Evolutionary conservation across 2,888 invertebrate species (phyloP).

Genomic region (Acanthosepion pharaonis): DNA sequence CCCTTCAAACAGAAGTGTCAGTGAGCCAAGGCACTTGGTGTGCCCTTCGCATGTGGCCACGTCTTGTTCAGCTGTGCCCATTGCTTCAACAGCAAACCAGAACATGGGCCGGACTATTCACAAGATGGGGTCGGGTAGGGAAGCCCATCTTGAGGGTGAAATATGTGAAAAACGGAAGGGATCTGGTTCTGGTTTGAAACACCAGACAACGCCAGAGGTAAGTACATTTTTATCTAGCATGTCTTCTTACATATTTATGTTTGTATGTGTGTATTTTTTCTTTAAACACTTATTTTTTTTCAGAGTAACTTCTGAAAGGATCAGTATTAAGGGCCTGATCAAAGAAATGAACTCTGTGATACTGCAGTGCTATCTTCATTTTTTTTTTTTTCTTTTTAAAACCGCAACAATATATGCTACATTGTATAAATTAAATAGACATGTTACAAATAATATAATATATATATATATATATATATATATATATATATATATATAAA

Average conservation of each 20-base stretch:
- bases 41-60: neutral
- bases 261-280: neutral
- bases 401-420: too few relatives aligned
- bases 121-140: slow-evolving; percentile 33
- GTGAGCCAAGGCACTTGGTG: neutral
- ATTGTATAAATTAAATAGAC: too few relatives aligned
- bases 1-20: slow-evolving; percentile 21
- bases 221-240: neutral
- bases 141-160: slow-evolving; percentile 33
- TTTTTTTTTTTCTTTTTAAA: too few relatives aligned
- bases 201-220: neutral
- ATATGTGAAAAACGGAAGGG: slow-evolving; percentile 13
- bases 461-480: too few relatives aligned
- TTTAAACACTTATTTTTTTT: neutral
- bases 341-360: too few relatives aligned
- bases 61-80: neutral
- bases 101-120: slow-evolving; percentile 10
- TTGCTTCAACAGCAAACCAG: slow-evolving; percentile 33
- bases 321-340: too few relatives aligned
- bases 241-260: neutral
- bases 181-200: slow-evolving; percentile 10
- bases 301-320: neutral
- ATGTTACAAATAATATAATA: too few relatives aligned
- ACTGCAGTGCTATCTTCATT: too few relatives aligned
- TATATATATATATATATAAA: too few relatives aligned